Percentiles rank a stretch among this genome's conserved stretches.
phyloP scores from a whole-genome alignment of 2,113 vertebrate genomes.

The Cyprinodon brontotheroides region DNA sequence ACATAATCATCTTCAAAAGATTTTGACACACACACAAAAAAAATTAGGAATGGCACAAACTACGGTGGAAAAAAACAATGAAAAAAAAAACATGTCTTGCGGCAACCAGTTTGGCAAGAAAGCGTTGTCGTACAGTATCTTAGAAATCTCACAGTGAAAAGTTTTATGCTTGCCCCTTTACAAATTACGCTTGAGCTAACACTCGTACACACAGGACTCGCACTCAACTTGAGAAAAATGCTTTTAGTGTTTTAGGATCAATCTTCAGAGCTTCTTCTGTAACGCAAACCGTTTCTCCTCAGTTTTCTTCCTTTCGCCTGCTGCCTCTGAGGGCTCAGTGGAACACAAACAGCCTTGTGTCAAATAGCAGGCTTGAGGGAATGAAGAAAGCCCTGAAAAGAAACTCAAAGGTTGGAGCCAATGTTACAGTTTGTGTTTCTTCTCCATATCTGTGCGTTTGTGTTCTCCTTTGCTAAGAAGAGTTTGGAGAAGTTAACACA shows the following conservation, averaged over 20 bases:
- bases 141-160: slow-evolving; percentile 82
- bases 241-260: slow-evolving; percentile 57
- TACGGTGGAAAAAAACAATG: slow-evolving; percentile 11
- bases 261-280: slow-evolving; percentile 48
- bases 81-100: slow-evolving; percentile 71
- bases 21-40: slow-evolving; percentile 26
- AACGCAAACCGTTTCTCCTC: slow-evolving; percentile 56
- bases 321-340: slow-evolving; percentile 46
- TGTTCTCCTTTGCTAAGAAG: slow-evolving; percentile 52
- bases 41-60: slow-evolving; percentile 64
- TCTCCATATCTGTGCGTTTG: slow-evolving; percentile 13
- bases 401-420: slow-evolving; percentile 55
- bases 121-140: slow-evolving; percentile 71
- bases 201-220: slow-evolving; percentile 21
- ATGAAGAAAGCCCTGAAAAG: slow-evolving; percentile 57
- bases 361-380: slow-evolving; percentile 48
- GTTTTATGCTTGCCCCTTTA: slow-evolving; percentile 70
- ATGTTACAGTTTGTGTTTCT: slow-evolving; percentile 42
- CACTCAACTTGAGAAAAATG: slow-evolving; percentile 49
- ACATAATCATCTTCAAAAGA: slow-evolving; percentile 50
- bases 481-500: slow-evolving; percentile 57
- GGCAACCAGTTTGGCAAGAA: slow-evolving; percentile 78
- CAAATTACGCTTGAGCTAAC: slow-evolving; percentile 44
- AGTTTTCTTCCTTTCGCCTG: slow-evolving; percentile 56
- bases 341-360: slow-evolving; percentile 39